Base-by-base conservation (phyloP, 2,113 vertebrate genomes). In the Brachirus orientalis region DNA sequence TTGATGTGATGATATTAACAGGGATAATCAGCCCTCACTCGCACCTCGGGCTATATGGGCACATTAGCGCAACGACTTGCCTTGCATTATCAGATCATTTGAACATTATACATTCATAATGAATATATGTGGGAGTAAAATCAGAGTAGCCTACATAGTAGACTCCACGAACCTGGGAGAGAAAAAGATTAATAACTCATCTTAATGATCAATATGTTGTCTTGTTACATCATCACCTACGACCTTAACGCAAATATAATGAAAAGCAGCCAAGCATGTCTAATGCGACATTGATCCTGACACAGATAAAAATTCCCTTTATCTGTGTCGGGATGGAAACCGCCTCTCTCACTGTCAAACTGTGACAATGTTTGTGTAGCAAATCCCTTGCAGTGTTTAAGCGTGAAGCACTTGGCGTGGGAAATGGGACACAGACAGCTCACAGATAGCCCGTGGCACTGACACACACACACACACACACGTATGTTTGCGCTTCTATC, bases 1-100 rank as follows among this genome's bases (percentile, higher is more conserved):
- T 89, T 88, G 62, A 89, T 88, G 77, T 85, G 86, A 89, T 88
- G 86, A 89, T 77, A 79, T 82, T 88, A 87, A 83, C 83, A 62
- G 68, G n/a, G 80, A 85, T 88, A 82, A 89, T 86, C 83, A 85
- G 72, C 76, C 65, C 74, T 69, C 80, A 68, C 73, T 70, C 63
- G 69, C 74, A 78, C 88, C 85, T 69, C 80, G 10, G 88, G 87
- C 85, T 76, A 79, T 50, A 46, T 17, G 19, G 20, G 50, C 57
- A 38, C 85, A 79, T 75, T 77, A 83, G 57, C 56, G 50, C 61
- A 69, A 64, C 72, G 40, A 81, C 50, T 17, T 52, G 56, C 56
- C 36, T 45, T 41, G 50, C 75, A 68, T 89, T 86, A 89, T 86
- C 73, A 86, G 50, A 80, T 89, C 72, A 88, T 85, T 81, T 86